Percentiles rank a stretch among this genome's conserved stretches.
These are phyloP conservation scores for Eupeodes latifasciatus DNA, from an alignment of 2,888 invertebrate genomes.

Conservation along the genomic window DNA sequence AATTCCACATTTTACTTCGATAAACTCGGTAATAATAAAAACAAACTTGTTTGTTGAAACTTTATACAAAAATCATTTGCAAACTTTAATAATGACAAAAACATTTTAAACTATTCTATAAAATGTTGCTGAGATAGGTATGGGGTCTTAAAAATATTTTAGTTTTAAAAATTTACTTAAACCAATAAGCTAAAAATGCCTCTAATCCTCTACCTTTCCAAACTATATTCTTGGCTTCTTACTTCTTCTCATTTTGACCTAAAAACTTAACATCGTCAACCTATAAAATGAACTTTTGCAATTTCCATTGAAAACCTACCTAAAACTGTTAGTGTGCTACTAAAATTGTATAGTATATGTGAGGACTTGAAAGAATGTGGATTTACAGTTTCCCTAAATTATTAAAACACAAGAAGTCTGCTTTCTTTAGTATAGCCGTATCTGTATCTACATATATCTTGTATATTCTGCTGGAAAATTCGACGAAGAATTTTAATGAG, in stretches of 20 bases:
- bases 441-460: neutral
- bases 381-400: slow-evolving; percentile 51
- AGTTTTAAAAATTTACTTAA: too few relatives aligned
- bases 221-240: neutral
- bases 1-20: too few relatives aligned
- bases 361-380: neutral
- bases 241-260: neutral
- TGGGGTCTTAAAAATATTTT: too few relatives aligned
- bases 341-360: neutral
- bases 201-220: neutral
- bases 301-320: slow-evolving; percentile 13
- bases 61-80: too few relatives aligned
- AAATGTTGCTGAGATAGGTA: too few relatives aligned
- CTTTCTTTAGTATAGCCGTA: neutral
- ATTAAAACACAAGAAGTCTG: slow-evolving; percentile 55
- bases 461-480: slow-evolving; percentile 8
- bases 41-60: too few relatives aligned
- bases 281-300: slow-evolving; percentile 20
- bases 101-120: too few relatives aligned
- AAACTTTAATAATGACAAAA: too few relatives aligned
- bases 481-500: slow-evolving; percentile 36
- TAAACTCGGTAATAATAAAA: too few relatives aligned
- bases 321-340: too few relatives aligned
- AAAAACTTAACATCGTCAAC: neutral
- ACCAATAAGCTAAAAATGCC: neutral